Base-by-base conservation (phyloP, 2,113 vertebrate genomes). In the Hemibagrus wyckioides region DNA sequence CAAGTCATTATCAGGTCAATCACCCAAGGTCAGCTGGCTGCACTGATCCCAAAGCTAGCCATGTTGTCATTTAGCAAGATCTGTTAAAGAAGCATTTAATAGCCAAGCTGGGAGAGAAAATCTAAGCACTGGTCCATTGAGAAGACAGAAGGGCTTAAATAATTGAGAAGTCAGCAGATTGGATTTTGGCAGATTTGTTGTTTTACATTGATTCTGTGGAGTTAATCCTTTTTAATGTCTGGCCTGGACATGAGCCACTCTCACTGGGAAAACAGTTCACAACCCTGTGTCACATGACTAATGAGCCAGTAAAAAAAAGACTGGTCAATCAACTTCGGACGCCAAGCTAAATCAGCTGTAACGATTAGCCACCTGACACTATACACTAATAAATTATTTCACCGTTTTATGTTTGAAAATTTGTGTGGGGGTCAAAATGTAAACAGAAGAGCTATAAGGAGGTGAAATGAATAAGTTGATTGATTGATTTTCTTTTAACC, bases 161-260 rank as follows among this genome's bases (percentile, higher is more conserved):
- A 96, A 96, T 96, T 95, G 94, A 96, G 93, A 83, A 91, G 91
- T 94, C 90, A 92, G 93, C 92, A 95, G 93, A 95, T 96, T 96
- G 94, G 94, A 94, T 95, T 94, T 95, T 93, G 93, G 93, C 93
- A 92, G 94, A 94, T 94, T 95, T 91, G 94, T 94, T 94, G 94
- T 94, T 92, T 90, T 88, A 93, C 94, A 95, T 96, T 95, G 95
- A 95, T 96, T 95, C 92, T 93, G 92, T 90, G 93, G 89, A 91
- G 94, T 94, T 96, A 96, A 95, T 95, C 95, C 93, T 91, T 92
- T 94, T 94, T 92, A 92, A 91, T 91, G 92, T 92, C 92, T 93
- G 88, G 92, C 94, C 93, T 93, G 91, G 93, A 93, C 91, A 92
- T 86, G 91, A 94, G 91, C 90, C 92, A 92, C 94, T 94, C 92